phyloP scores from a whole-genome alignment of 2,888 invertebrate species.

The Pseudolycoriella hygida region DNA sequence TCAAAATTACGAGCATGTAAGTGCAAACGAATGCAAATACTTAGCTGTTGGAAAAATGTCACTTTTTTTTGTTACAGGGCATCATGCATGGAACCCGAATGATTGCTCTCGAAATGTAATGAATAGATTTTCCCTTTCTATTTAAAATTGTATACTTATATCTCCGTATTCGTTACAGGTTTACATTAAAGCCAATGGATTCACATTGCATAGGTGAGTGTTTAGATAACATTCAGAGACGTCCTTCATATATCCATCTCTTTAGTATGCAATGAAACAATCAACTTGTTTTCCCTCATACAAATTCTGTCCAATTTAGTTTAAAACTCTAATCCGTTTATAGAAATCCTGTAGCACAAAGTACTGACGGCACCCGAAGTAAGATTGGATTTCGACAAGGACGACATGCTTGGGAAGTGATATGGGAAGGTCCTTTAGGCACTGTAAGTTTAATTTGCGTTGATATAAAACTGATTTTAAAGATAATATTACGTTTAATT shows the following conservation, averaged over 20 bases:
- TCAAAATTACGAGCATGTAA: conserved; percentile 76
- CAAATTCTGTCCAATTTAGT: too few species aligned
- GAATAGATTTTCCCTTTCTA: too few species aligned
- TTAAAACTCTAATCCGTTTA: too few species aligned
- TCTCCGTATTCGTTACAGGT: conserved; percentile 21
- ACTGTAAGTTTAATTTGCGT: conserved; percentile 38
- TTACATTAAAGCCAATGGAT: conserved; percentile 91
- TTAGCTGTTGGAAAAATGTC: too few species aligned
- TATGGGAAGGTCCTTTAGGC: conserved; percentile 96
- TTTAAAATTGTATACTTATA: too few species aligned
- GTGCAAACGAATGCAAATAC: too few species aligned
- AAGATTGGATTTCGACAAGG: conserved; percentile 85
- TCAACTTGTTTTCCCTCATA: too few species aligned
- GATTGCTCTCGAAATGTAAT: conserved; percentile 89
- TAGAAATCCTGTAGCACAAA: conserved; percentile 97
- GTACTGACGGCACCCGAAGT: conserved; percentile 84
- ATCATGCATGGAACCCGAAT: conserved; percentile 92
- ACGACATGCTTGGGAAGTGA: conserved; percentile 93
- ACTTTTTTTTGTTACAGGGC: conserved; percentile 18
- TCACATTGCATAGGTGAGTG: conserved; percentile 71
- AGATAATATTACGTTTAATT: too few species aligned
- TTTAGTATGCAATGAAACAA: too few species aligned
- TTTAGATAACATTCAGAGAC: not conserved
- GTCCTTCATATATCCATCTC: too few species aligned
- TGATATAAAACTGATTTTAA: too few species aligned